phyloP scores from a whole-genome alignment of 2,888 invertebrate species.

The Anticlea derivata region DNA sequence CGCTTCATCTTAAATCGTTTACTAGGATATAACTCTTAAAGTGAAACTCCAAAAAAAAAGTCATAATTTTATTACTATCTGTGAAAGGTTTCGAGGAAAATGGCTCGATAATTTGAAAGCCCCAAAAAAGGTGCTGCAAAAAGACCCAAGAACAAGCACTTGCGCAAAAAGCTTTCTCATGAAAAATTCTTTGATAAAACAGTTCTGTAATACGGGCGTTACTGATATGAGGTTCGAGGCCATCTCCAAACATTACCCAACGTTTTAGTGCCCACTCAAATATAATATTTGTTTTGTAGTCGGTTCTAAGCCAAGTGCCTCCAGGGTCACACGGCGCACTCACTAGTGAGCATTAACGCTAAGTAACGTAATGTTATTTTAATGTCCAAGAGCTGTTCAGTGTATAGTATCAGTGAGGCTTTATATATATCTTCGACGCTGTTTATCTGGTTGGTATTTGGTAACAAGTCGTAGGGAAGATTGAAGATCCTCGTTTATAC shows the following conservation, averaged over 20 bases:
- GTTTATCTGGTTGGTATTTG: too few relatives aligned
- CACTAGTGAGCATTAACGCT: constrained; percentile 26
- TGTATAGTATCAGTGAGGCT: background rate
- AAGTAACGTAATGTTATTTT: constrained; percentile 48
- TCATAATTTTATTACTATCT: constrained; percentile 10
- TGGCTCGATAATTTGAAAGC: constrained; percentile 26
- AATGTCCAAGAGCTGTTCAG: constrained; percentile 36
- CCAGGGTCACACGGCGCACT: constrained; percentile 28
- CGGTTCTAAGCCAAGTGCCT: constrained; percentile 27
- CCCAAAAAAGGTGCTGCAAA: constrained; percentile 22
- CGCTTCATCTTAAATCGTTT: background rate
- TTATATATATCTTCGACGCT: too few relatives aligned
- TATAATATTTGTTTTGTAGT: constrained; percentile 45
- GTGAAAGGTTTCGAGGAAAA: constrained; percentile 19
- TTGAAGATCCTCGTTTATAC: too few relatives aligned
- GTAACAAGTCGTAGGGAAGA: too few relatives aligned
- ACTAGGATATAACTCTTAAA: background rate
- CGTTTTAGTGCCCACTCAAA: constrained; percentile 42
- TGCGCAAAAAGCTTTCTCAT: constrained; percentile 31
- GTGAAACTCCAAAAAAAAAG: background rate
- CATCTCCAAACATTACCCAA: constrained; percentile 33
- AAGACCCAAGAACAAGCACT: constrained; percentile 31
- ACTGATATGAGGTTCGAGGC: constrained; percentile 38
- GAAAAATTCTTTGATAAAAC: constrained; percentile 36
- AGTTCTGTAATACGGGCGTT: constrained; percentile 36